Evolutionary conservation across 2,797 vertebrate species (phyloP).

Genomic region (Melanotaenia trifasciata): DNA sequence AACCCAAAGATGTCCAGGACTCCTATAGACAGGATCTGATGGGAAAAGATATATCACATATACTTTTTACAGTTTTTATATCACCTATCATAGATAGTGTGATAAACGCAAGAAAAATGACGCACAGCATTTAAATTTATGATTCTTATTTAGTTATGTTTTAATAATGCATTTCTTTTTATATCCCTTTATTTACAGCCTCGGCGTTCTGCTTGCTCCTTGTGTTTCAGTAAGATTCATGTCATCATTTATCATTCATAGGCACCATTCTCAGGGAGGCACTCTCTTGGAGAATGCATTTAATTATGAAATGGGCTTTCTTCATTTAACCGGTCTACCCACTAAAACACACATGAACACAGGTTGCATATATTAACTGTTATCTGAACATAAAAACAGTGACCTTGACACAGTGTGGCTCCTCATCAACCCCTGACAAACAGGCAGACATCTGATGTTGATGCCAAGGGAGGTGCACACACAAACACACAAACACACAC

Average conservation of each 20-base stretch:
- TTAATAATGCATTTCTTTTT: conserved; percentile 16
- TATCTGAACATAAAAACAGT: conserved; percentile 44
- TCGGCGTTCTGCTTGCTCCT: conserved; percentile 13
- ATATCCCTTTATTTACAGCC: not conserved
- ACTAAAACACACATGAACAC: conserved; percentile 23
- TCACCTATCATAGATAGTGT: not conserved
- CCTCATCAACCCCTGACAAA: conserved; percentile 50
- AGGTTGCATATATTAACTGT: conserved; percentile 17
- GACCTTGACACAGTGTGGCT: conserved; percentile 61
- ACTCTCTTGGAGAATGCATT: conserved; percentile 22
- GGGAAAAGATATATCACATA: not conserved
- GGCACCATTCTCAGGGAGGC: conserved; percentile 40
- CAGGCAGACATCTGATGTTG: conserved; percentile 23
- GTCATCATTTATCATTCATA: conserved; percentile 48
- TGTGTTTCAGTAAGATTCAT: conserved; percentile 34
- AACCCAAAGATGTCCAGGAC: conserved; percentile 99
- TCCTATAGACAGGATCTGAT: conserved; percentile 95
- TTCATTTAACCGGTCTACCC: not conserved
- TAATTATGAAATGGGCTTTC: conserved; percentile 61
- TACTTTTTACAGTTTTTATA: not conserved
- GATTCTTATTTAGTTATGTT: conserved; percentile 6
- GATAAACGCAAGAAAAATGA: not conserved
- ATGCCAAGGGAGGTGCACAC: conserved; percentile 15
- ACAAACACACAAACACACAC: conserved; percentile 9
- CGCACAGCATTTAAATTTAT: not conserved